Conservation (phyloP, 2,113 vertebrate species). For the Trichechus manatus region DNA sequence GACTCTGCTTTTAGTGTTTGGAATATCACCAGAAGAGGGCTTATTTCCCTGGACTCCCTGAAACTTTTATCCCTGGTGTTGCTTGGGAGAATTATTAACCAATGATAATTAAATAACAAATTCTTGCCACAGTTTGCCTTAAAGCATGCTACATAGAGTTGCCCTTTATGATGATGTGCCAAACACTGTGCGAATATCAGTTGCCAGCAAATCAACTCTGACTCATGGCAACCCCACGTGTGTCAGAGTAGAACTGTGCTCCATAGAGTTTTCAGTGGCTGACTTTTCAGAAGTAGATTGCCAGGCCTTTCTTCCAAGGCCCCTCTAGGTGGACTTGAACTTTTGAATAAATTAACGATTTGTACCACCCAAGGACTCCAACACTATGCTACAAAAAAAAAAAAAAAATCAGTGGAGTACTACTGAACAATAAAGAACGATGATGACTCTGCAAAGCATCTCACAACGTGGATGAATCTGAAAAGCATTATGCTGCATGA, state of each 20-base stretch:
- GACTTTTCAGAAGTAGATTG: not conserved
- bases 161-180: not conserved
- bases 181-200: not conserved
- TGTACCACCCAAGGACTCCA: not conserved
- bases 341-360: not conserved
- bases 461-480: too few relatives aligned
- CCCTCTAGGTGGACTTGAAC: not conserved
- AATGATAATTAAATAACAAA: not conserved
- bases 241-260: not conserved
- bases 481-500: too few relatives aligned
- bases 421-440: too few relatives aligned
- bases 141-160: not conserved
- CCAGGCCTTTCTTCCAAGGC: not conserved
- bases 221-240: not conserved
- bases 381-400: not conserved
- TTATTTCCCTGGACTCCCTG: not conserved
- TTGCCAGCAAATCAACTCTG: not conserved
- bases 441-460: too few relatives aligned
- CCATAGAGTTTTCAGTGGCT: not conserved
- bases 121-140: not conserved
- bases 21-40: not conserved
- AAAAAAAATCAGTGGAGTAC: not conserved
- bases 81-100: not conserved
- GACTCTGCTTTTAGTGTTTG: not conserved
- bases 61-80: not conserved